phyloP scores from a whole-genome alignment of 2,797 vertebrate species.

The Myotis vivesi region DNA sequence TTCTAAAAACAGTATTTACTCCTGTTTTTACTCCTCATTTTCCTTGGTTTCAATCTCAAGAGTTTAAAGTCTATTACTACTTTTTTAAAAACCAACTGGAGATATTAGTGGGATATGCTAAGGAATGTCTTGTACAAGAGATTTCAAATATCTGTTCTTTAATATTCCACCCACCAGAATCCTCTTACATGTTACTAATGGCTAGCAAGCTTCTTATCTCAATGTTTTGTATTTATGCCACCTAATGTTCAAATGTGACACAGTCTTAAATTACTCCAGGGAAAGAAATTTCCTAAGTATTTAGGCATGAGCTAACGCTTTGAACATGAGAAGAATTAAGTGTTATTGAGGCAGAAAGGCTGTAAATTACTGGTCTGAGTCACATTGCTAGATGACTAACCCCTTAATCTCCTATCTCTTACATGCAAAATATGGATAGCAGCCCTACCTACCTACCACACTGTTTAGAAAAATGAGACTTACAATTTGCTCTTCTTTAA shows the following conservation, averaged over 20 bases:
- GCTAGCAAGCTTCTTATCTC: neutral
- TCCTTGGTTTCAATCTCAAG: neutral
- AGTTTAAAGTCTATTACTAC: neutral
- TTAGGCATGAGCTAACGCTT: neutral
- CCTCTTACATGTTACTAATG: neutral
- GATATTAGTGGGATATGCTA: neutral
- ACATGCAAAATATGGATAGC: neutral
- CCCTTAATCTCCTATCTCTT: neutral
- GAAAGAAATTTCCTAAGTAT: slow-evolving; percentile 11
- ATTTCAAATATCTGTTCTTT: neutral
- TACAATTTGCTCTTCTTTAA: slow-evolving; percentile 40
- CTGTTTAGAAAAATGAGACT: neutral
- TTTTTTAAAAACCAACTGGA: neutral
- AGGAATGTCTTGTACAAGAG: neutral
- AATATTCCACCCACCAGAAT: neutral
- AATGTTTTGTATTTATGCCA: slow-evolving; percentile 64
- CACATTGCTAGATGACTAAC: neutral
- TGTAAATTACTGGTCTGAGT: neutral
- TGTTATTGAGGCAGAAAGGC: neutral
- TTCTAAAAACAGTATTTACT: neutral
- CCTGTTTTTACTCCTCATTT: neutral
- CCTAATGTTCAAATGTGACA: slow-evolving; percentile 56
- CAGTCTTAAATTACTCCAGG: slow-evolving; percentile 6
- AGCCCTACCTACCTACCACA: neutral
- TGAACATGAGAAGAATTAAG: slow-evolving; percentile 40